phyloP scores from a whole-genome alignment of 1,140 invertebrate genomes.

The Pomacea maculata region DNA sequence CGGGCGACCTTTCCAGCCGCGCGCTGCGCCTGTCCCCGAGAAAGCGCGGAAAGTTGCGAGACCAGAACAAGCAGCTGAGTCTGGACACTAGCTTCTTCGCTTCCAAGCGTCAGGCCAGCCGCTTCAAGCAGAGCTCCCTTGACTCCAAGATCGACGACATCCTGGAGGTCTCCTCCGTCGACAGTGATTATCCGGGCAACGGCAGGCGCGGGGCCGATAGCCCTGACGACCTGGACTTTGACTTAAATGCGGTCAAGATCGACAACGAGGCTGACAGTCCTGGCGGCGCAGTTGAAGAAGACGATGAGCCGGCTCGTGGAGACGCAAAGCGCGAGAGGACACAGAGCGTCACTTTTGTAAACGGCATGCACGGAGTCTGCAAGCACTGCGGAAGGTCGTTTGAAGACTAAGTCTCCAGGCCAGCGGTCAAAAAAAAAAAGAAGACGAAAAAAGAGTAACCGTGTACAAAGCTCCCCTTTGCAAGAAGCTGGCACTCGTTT shows the following conservation, averaged over 20 bases:
- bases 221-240: constrained; percentile 3
- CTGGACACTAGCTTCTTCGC: constrained; percentile 49
- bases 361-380: constrained; percentile 8
- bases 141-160: constrained; percentile 65
- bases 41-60: constrained; percentile 46
- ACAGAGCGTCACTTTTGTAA: neutral
- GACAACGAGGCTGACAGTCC: neutral
- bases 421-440: neutral
- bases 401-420: neutral
- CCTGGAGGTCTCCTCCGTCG: constrained; percentile 46
- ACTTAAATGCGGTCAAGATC: neutral
- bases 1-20: constrained; percentile 45
- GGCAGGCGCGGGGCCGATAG: neutral
- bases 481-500: neutral
- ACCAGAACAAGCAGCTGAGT: constrained; percentile 58
- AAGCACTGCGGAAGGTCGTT: constrained; percentile 23
- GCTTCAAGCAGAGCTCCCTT: constrained; percentile 56
- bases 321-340: neutral
- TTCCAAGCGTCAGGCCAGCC: constrained; percentile 16
- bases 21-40: constrained; percentile 57
- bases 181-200: constrained; percentile 8
- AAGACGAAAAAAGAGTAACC: neutral
- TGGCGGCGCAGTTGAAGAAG: neutral
- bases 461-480: neutral
- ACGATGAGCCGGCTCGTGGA: neutral